These are phyloP conservation scores for Aphrophora alni DNA, from an alignment of 2,888 invertebrate species.

Conservation along the genomic window DNA sequence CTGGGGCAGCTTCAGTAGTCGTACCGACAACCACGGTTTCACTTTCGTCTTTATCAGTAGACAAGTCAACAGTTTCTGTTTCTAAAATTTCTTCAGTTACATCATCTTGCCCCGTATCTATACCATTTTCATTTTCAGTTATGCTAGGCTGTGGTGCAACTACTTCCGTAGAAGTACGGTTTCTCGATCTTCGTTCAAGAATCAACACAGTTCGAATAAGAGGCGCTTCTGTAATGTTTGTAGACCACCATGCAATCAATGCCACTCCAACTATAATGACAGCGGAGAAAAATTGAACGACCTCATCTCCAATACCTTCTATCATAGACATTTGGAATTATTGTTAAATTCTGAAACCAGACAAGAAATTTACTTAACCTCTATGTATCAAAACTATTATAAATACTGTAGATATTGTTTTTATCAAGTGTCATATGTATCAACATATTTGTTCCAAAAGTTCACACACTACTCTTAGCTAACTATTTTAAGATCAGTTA, in stretches of 20 bases:
- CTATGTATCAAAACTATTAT: no score
- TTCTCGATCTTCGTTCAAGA: slow-evolving; percentile 58
- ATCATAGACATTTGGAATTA: slow-evolving; percentile 70
- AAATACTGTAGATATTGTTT: no score
- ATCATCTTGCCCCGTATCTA: slow-evolving; percentile 38
- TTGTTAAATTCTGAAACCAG: not conserved
- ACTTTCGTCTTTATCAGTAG: slow-evolving; percentile 29
- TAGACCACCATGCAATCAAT: slow-evolving; percentile 81
- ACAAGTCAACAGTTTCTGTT: slow-evolving; percentile 7
- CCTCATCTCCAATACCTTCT: slow-evolving; percentile 85
- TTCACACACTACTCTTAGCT: no score
- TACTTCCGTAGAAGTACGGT: slow-evolving; percentile 12
- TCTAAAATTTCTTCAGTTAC: slow-evolving; percentile 18
- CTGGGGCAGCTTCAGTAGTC: not conserved
- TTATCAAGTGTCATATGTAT: no score
- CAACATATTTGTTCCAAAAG: no score
- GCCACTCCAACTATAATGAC: slow-evolving; percentile 63
- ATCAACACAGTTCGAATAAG: slow-evolving; percentile 73
- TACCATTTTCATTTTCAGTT: slow-evolving; percentile 22
- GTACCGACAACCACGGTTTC: slow-evolving; percentile 11
- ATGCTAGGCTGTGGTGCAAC: slow-evolving; percentile 10
- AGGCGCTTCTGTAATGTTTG: slow-evolving; percentile 72
- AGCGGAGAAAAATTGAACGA: slow-evolving; percentile 72
- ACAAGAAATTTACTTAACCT: not conserved
- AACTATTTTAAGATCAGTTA: no score